Evolutionary conservation across 2,113 vertebrate genomes (phyloP).

Genomic region (Psittacara wagleri): DNA sequence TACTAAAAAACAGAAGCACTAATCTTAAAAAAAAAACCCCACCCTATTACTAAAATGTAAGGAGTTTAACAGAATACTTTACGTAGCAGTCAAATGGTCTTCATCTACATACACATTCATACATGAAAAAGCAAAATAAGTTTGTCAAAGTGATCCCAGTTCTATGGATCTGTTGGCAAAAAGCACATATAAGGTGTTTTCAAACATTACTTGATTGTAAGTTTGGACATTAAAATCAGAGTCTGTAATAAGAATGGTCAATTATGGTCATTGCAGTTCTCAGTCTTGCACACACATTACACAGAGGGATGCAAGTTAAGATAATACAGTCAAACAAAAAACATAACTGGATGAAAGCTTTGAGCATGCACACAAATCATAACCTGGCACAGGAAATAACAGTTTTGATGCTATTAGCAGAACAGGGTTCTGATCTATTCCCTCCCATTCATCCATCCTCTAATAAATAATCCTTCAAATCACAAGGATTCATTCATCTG

Average conservation of each 20-base stretch:
- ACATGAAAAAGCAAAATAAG: neutral
- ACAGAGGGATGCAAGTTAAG: neutral
- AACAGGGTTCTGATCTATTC: neutral
- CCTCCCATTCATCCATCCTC: neutral
- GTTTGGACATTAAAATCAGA: neutral
- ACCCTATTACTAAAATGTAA: neutral
- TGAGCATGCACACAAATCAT: neutral
- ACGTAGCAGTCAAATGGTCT: neutral
- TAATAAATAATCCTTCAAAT: neutral
- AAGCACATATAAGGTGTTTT: neutral
- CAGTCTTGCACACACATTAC: neutral
- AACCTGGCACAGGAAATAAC: neutral
- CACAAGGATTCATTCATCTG: neutral
- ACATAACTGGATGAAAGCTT: neutral
- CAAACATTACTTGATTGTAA: neutral
- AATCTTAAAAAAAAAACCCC: neutral
- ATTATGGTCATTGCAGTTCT: neutral
- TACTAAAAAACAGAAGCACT: neutral
- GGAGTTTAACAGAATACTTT: neutral
- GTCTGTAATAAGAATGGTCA: neutral
- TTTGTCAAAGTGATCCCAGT: fast-evolving
- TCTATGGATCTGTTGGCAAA: neutral
- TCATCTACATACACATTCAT: neutral
- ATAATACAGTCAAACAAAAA: neutral
- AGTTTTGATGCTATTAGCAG: neutral